Evolutionary conservation across 2,888 invertebrate genomes (phyloP), one percentile per base, ranked within the genome.

Genomic region (Pycnomerus fuliginosus): DNA sequence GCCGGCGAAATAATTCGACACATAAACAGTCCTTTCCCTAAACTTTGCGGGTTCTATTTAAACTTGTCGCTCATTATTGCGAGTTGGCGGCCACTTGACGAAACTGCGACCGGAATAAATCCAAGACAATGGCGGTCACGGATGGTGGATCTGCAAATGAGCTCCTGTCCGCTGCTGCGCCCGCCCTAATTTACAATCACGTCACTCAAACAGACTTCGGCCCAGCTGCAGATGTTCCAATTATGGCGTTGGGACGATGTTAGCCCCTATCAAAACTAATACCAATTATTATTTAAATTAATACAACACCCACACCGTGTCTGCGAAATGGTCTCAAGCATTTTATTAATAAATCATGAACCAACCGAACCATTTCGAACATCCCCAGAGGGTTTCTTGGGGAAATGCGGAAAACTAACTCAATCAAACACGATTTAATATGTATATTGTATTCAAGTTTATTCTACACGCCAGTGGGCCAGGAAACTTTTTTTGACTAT

Each of bases 171-270:
- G 20, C 20, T 8, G 20, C 8, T 5, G 20, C 5, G 20, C 8
- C 20, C 5, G 5, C 20, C 20, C 20, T 33, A 41, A 41, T 41
- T 41, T 41, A 41, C 41, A 42, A 35, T 42, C 34, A 23, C 40
- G 33, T 41, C 40, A 41, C 25, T 39, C 39, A 39, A 31, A 13
- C 38, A 5, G 20, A 8, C 5, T n/a, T n/a, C n/a, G n/a, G n/a
- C n/a, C n/a, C n/a, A n/a, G 8, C 8, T 20, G 8, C 28, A 28
- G 28, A 28, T 28, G 12, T 28, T 28, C 28, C 28, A 28, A 28
- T 28, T 28, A 28, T 11, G 23, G n/a, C n/a, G 23, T 11, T 11
- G 23, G 23, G 23, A 23, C 23, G 11, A n/a, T 23, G 23, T 23
- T 23, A 23, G n/a, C 11, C 11, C 23, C 23, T 23, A 23, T 23